phyloP scores from a whole-genome alignment of 2,113 vertebrate species.

The Dromaius novaehollandiae region DNA sequence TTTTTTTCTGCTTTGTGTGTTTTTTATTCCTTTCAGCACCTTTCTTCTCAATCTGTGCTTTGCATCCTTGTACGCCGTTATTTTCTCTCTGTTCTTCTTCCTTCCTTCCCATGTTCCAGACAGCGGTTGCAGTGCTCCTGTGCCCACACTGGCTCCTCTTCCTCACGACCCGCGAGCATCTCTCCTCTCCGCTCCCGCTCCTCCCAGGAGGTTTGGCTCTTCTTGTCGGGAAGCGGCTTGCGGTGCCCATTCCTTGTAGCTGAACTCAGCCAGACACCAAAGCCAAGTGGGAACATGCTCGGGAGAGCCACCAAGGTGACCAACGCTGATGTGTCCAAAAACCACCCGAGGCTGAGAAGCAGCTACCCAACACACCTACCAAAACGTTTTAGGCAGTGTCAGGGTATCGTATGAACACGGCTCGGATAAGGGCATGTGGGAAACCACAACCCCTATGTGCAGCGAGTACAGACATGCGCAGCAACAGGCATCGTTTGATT shows the following conservation, averaged over 20 bases:
- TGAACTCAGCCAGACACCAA: neutral
- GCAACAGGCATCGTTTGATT: neutral
- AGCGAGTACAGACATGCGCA: neutral
- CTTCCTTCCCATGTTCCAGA: neutral
- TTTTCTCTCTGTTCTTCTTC: neutral
- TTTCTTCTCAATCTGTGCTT: neutral
- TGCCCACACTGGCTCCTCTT: neutral
- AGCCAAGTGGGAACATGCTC: no score
- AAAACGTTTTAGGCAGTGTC: neutral
- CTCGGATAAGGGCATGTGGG: neutral
- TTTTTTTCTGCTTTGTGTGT: neutral
- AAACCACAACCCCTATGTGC: neutral
- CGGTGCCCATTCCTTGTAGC: neutral
- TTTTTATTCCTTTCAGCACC: neutral
- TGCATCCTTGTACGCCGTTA: neutral
- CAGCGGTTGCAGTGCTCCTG: no score
- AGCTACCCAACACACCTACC: neutral
- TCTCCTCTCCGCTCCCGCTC: neutral
- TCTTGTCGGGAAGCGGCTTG: neutral
- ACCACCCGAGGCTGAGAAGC: no score
- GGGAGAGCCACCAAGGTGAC: neutral
- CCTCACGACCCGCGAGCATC: neutral
- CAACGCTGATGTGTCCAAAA: accelerated
- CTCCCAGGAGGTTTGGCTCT: neutral
- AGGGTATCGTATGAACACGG: neutral